These are phyloP conservation scores for Peromyscus eremicus DNA, from an alignment of 2,797 vertebrate genomes.

Conservation along the genomic window DNA sequence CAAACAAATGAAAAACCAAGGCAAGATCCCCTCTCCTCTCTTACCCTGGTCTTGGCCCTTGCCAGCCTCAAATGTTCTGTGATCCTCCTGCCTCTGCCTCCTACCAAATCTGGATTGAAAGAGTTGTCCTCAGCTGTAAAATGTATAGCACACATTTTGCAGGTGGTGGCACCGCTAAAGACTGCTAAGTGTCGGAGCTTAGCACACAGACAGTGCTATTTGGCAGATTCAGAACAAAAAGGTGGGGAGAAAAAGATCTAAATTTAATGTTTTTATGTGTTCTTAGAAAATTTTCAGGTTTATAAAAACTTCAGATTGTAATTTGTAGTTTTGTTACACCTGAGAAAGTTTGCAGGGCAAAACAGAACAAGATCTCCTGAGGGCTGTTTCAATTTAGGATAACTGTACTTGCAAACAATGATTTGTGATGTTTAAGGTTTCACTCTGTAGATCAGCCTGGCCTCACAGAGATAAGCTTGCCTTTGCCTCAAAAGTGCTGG, in stretches of 20 bases:
- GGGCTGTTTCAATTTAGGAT: constrained; percentile 40
- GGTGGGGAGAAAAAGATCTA: neutral
- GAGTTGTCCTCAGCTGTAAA: neutral
- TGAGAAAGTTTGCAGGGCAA: constrained; percentile 37
- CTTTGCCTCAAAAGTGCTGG: too few species aligned
- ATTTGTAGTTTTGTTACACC: constrained; percentile 67
- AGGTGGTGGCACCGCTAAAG: neutral
- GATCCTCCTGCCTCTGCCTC: neutral
- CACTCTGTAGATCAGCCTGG: neutral
- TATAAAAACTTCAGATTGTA: constrained; percentile 48
- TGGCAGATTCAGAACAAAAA: constrained; percentile 26
- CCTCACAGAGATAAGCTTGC: neutral
- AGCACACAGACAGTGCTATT: neutral
- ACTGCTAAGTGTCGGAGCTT: neutral
- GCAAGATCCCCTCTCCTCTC: neutral
- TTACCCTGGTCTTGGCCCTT: neutral
- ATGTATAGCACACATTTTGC: neutral
- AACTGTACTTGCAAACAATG: neutral
- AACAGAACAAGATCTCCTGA: constrained; percentile 19
- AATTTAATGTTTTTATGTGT: constrained; percentile 54
- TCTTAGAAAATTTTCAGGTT: constrained; percentile 68
- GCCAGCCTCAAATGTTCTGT: neutral
- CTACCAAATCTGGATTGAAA: neutral
- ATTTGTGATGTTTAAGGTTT: neutral
- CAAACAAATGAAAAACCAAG: neutral